Evolutionary conservation across 2,113 vertebrate species (phyloP).

Genomic region (Theristicus caerulescens): DNA sequence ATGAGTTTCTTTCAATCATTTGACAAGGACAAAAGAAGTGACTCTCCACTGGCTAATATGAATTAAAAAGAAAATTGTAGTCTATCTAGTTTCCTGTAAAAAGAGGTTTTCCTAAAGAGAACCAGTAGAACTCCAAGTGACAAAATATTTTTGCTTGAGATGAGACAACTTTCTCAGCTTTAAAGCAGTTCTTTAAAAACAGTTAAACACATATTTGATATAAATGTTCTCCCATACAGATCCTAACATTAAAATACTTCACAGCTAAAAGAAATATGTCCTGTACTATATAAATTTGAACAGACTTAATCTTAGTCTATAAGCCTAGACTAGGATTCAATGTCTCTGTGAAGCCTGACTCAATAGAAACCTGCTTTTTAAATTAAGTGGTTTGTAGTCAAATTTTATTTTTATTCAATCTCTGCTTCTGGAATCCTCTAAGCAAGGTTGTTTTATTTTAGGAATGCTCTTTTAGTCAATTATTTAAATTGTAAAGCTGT

Average conservation of each 20-base stretch:
- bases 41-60: neutral
- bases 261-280: neutral
- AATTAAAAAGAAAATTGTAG: neutral
- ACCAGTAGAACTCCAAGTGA: neutral
- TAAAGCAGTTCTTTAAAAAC: neutral
- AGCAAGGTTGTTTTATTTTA: neutral
- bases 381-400: neutral
- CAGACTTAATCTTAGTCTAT: neutral
- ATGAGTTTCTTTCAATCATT: neutral
- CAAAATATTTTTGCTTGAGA: constrained; percentile 1
- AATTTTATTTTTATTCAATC: neutral
- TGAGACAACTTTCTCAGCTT: neutral
- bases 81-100: neutral
- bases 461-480: neutral
- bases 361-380: neutral
- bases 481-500: constrained; percentile 10
- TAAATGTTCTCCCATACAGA: neutral
- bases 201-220: neutral
- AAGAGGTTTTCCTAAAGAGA: neutral
- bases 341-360: neutral
- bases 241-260: neutral
- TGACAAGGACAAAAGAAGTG: neutral
- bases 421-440: neutral
- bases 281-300: neutral
- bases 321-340: neutral